Evolutionary conservation across 1,140 invertebrate genomes (phyloP).

Genomic region (Ips typographus): DNA sequence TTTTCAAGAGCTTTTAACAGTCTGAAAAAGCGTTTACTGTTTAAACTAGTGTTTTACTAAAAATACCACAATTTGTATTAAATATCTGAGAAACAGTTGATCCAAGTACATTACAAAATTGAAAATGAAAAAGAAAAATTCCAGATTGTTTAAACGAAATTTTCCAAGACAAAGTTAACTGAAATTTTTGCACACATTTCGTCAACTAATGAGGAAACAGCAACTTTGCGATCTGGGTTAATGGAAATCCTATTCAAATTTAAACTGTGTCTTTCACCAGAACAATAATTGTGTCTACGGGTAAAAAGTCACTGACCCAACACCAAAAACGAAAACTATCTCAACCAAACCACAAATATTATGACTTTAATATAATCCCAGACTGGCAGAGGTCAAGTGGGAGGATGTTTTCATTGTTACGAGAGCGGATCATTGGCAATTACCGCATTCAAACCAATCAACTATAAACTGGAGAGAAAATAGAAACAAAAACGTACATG

Average conservation of each 20-base stretch:
- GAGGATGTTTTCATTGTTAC: slow-evolving; percentile 26
- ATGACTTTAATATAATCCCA: slow-evolving; percentile 10
- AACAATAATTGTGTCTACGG: too few species aligned
- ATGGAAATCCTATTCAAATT: slow-evolving; percentile 19
- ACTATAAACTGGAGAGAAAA: slow-evolving; percentile 16
- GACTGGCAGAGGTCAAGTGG: slow-evolving; percentile 24
- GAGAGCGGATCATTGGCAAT: slow-evolving; percentile 24
- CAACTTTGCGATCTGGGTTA: slow-evolving; percentile 5
- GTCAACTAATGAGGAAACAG: too few species aligned
- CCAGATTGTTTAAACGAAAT: too few species aligned
- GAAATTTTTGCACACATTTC: too few species aligned
- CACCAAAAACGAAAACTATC: too few species aligned
- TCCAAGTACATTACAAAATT: neutral
- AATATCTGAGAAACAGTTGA: neutral
- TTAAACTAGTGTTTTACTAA: too few species aligned
- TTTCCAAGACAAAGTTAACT: too few species aligned
- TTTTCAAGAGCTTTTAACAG: too few species aligned
- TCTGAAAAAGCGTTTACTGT: too few species aligned
- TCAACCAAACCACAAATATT: neutral
- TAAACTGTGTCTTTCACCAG: too few species aligned
- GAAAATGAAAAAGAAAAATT: neutral
- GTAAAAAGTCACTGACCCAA: too few species aligned
- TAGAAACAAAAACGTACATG: slow-evolving; percentile 15
- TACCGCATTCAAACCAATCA: slow-evolving; percentile 27
- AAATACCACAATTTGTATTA: too few species aligned